Evolutionary conservation across 1,140 invertebrate species (phyloP).

Genomic region (Cylas formicarius): DNA sequence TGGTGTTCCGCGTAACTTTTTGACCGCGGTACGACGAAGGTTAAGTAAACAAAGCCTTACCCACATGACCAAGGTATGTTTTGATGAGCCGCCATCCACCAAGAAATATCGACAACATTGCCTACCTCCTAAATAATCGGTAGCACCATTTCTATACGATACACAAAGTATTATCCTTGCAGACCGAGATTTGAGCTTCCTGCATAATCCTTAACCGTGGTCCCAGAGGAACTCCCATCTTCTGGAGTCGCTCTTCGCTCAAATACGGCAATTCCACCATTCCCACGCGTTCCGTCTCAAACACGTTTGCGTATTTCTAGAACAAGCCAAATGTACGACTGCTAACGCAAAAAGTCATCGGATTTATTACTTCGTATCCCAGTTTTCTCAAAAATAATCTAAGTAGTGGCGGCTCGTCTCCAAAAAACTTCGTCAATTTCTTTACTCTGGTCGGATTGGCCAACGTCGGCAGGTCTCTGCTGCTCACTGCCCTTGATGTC

Average conservation of each 20-base stretch:
- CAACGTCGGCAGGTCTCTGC: conserved; percentile 56
- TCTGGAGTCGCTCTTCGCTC: conserved; percentile 80
- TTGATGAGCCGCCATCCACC: too few relatives aligned
- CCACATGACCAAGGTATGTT: too few relatives aligned
- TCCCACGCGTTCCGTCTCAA: conserved; percentile 84
- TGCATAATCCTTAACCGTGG: conserved; percentile 82
- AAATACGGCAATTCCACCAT: conserved; percentile 88
- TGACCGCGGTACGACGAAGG: too few relatives aligned
- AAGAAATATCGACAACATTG: too few relatives aligned
- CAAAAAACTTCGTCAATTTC: conserved; percentile 86
- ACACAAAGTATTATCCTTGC: conserved; percentile 48
- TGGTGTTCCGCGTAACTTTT: too few relatives aligned
- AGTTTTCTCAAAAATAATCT: conserved; percentile 85
- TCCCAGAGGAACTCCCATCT: conserved; percentile 83
- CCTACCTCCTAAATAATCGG: too few relatives aligned
- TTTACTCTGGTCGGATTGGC: conserved; percentile 79
- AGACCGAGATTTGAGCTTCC: conserved; percentile 70
- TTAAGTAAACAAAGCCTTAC: too few relatives aligned
- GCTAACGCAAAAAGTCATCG: not conserved
- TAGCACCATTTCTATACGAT: conserved; percentile 38
- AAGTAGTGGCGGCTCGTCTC: conserved; percentile 84
- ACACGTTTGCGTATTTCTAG: conserved; percentile 80
- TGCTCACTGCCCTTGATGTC: conserved; percentile 35
- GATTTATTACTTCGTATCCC: conserved; percentile 75
- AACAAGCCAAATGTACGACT: conserved; percentile 28